Evolutionary conservation across 2,888 invertebrate species (phyloP).

Genomic region (Hybos culiciformis): DNA sequence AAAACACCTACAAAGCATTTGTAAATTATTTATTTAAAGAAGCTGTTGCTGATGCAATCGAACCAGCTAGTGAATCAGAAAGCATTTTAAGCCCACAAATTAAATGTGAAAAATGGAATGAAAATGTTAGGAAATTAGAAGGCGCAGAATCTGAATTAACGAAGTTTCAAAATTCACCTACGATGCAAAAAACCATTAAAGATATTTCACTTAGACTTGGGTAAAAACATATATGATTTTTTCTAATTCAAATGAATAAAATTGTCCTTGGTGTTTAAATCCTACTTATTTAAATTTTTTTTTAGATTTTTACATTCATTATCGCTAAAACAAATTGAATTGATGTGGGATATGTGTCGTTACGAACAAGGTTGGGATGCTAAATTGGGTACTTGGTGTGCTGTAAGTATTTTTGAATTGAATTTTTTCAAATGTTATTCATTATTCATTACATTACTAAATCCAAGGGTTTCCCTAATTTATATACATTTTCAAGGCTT

Average conservation of each 20-base stretch:
- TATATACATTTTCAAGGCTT: slow-evolving; percentile 42
- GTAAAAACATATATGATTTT: too few species aligned
- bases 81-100: slow-evolving; percentile 44
- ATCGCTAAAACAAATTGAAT: slow-evolving; percentile 40
- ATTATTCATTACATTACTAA: too few species aligned
- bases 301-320: slow-evolving; percentile 24
- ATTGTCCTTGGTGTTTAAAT: neutral
- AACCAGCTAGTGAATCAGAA: too few species aligned
- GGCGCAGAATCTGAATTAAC: too few species aligned
- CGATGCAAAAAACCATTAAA: slow-evolving; percentile 33
- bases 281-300: neutral
- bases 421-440: too few species aligned
- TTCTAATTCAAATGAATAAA: slow-evolving; percentile 21
- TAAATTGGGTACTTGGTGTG: slow-evolving; percentile 62
- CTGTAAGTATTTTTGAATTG: slow-evolving; percentile 36
- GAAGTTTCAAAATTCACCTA: slow-evolving; percentile 21
- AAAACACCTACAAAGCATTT: slow-evolving; percentile 47
- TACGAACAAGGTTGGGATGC: slow-evolving; percentile 73
- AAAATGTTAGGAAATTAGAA: slow-evolving; percentile 35
- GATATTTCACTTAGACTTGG: slow-evolving; percentile 42
- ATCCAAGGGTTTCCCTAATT: too few species aligned
- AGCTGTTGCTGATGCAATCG: too few species aligned
- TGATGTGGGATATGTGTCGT: slow-evolving; percentile 67
- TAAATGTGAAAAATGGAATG: slow-evolving; percentile 46
- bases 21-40: too few species aligned